phyloP scores from a whole-genome alignment of 2,113 vertebrate genomes.

The Nothobranchius kuhntae region DNA sequence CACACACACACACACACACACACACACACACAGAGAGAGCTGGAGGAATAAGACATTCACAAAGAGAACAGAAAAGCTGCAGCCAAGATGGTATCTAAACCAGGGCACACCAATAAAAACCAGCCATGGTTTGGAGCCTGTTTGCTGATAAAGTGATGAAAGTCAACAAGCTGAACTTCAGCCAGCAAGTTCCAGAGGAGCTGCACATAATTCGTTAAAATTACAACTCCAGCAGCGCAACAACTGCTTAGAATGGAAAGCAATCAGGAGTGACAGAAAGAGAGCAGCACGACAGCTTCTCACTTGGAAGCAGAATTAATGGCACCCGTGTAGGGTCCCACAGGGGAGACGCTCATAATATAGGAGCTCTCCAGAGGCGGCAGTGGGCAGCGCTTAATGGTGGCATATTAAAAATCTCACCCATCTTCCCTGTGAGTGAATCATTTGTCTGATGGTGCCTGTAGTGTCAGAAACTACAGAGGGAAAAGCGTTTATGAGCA shows the following conservation, averaged over 20 bases:
- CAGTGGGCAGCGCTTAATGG: conserved; percentile 47
- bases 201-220: not conserved
- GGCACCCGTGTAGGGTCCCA: conserved; percentile 31
- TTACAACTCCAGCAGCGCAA: not conserved
- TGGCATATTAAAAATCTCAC: conserved; percentile 12
- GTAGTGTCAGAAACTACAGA: conserved; percentile 13
- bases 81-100: not conserved
- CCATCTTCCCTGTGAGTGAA: conserved; percentile 22
- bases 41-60: not conserved
- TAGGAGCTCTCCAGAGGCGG: conserved; percentile 23
- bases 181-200: not conserved
- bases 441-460: conserved; percentile 28
- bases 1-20: too few species aligned
- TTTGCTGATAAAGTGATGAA: not conserved
- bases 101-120: not conserved
- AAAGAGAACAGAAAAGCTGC: not conserved
- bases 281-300: conserved; percentile 26
- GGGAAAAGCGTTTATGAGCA: not conserved
- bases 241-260: not conserved
- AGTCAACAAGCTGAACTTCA: not conserved
- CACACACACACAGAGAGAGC: too few species aligned
- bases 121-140: not conserved
- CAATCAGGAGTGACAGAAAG: conserved; percentile 19
- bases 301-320: conserved; percentile 14
- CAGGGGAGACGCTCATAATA: conserved; percentile 16